phyloP scores from a whole-genome alignment of 92 coral and sea anemone species.

The Plumapathes pennacea region DNA sequence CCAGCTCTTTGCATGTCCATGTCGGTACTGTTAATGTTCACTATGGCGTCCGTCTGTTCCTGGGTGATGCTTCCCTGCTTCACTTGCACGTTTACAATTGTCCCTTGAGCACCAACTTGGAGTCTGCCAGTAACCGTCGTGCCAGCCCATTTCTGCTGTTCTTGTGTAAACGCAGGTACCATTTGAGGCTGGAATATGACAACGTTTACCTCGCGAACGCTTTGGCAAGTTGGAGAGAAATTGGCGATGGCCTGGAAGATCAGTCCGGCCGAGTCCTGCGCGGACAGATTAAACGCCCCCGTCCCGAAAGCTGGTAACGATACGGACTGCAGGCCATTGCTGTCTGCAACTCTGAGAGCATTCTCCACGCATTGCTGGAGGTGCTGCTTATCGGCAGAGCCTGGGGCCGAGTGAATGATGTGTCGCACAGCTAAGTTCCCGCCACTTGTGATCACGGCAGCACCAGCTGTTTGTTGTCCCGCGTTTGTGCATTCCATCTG shows the following conservation, averaged over 20 bases:
- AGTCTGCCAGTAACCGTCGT: too few relatives aligned
- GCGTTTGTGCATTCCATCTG: not conserved
- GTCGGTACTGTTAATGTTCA: constrained; percentile 3
- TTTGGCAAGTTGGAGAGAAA: constrained; percentile 11
- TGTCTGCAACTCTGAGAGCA: constrained; percentile 42
- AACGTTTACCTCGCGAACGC: constrained; percentile 29
- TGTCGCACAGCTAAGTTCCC: constrained; percentile 1
- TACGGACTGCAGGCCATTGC: constrained; percentile 21
- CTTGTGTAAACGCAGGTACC: constrained; percentile 47
- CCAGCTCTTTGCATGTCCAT: constrained; percentile 11
- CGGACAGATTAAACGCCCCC: constrained; percentile 34
- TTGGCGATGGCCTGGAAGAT: constrained; percentile 45
- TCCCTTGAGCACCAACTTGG: too few relatives aligned
- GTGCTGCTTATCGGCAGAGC: constrained; percentile 6
- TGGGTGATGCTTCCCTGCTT: constrained; percentile 10
- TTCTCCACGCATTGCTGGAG: constrained; percentile 38
- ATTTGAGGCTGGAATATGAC: constrained; percentile 41
- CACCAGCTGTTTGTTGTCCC: constrained; percentile 5
- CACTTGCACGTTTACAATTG: too few relatives aligned
- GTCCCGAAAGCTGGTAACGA: constrained; percentile 64
- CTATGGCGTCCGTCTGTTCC: constrained; percentile 9
- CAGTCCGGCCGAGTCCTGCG: constrained; percentile 41
- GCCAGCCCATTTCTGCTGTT: constrained; percentile 19
- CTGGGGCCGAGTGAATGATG: constrained; percentile 16
- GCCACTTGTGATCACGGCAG: constrained; percentile 10